Base-by-base conservation (phyloP, 1,140 invertebrate genomes). In the Gonioctena quinquepunctata region DNA sequence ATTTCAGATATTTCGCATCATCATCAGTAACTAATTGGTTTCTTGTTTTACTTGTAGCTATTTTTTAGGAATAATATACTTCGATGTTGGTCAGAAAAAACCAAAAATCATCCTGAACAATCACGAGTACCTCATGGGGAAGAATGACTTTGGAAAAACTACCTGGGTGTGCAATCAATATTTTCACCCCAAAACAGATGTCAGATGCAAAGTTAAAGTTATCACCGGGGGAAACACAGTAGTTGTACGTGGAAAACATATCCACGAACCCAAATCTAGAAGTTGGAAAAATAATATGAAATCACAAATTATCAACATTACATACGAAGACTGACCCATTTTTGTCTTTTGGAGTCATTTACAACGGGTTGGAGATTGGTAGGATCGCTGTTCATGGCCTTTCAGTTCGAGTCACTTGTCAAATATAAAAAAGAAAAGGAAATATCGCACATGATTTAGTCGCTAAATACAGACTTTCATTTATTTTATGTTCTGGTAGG, bases 41-140 rank as follows among this genome's bases (percentile, higher is more conserved):
- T n/a, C n/a, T n/a, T n/a, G n/a, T n/a, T n/a, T n/a, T n/a, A n/a
- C n/a, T n/a, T n/a, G n/a, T n/a, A n/a, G n/a, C n/a, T n/a, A n/a
- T 42, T 33, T 76, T 74, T 49, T 66, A 77, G 76, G 74, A 5
- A 25, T 50, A 2, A 76, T 77, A 56, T 77, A 72, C 42, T 77
- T 77, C 42, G 70, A 72, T 18, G 67, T 62, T 18, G 76, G 71
- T n/a, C 71, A 70, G 11, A 77, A 77, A 60, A 76, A 77, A 11
- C 76, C 76, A 7, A 77, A 77, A 70, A 76, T 77, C 57, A 69
- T 77, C 5, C 21, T 77, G 8, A 63, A 77, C 2, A 42, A 70
- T 18, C 67, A 74, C 59, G 74, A 77, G 56, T 77, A 68, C 54
- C 22, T 76, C n/a, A 62, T 77, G 48, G 52, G 62, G 0, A 76